Evolutionary conservation across 2,113 vertebrate species (phyloP).

Genomic region (Oophaga pumilio): DNA sequence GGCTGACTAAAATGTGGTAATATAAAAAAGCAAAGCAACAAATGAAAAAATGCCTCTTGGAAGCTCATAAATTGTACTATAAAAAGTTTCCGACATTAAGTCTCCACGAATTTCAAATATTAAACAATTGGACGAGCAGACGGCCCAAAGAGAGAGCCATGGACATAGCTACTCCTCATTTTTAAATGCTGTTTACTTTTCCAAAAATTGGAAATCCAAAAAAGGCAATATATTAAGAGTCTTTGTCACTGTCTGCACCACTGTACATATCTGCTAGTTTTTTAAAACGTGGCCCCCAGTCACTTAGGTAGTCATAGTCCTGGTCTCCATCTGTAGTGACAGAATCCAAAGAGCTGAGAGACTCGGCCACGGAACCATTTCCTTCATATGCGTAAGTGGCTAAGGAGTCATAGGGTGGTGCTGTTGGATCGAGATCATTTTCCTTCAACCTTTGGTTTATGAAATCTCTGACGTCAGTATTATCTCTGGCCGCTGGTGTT

Average conservation of each 20-base stretch:
- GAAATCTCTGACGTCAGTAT: conserved; percentile 93
- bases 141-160: conserved; percentile 69
- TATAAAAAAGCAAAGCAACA: conserved; percentile 61
- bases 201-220: conserved; percentile 60
- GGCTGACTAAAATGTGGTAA: conserved; percentile 71
- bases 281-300: conserved; percentile 94
- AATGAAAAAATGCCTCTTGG: conserved; percentile 70
- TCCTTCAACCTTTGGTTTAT: conserved; percentile 94
- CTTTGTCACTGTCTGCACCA: conserved; percentile 85
- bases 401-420: conserved; percentile 94
- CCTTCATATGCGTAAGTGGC: conserved; percentile 96
- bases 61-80: conserved; percentile 75
- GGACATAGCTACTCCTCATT: conserved; percentile 67
- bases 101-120: conserved; percentile 70
- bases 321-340: conserved; percentile 89
- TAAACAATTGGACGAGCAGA: conserved; percentile 62
- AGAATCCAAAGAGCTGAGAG: conserved; percentile 92
- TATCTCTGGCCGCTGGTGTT: conserved; percentile 75
- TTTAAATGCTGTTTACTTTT: conserved; percentile 63
- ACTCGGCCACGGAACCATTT: conserved; percentile 86
- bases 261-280: conserved; percentile 97
- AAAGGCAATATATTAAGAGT: conserved; percentile 80
- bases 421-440: conserved; percentile 88
- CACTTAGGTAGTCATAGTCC: conserved; percentile 94
- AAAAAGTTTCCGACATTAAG: conserved; percentile 68